Base-by-base conservation (phyloP, 2,888 invertebrate genomes). In the Melieria omissa region DNA sequence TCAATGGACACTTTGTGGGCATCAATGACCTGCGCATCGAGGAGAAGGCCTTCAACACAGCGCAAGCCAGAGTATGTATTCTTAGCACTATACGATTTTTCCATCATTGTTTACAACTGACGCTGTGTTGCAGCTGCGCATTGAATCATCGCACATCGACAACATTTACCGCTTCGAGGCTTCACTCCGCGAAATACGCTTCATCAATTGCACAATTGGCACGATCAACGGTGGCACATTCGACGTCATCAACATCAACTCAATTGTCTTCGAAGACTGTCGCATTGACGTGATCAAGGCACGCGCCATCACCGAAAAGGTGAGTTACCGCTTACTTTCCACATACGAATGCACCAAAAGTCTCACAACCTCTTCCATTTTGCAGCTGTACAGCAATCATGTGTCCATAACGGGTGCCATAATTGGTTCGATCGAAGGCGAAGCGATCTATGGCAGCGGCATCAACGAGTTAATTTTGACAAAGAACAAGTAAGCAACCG, bases 401-500 rank as follows among this genome's bases (percentile, higher is more conserved):
- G 81, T 87, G 3, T 83, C 84, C 29, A 82, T 87, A 68, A 84
- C 82, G 44, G 81, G 80, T 71, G 84, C 82, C 10, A 78, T 79
- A 49, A 87, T 87, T 29, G 84, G 84, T 5, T 80, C 77, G 9
- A 87, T 87, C 52, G 85, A 86, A 61, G 83, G 80, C 42, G 79
- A 85, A 71, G 87, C 87, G 1, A 86, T 87, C 66, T 81, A 79
- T 69, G 85, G 84, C 41, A 86, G 85, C 73, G 87, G 87, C 69
- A 86, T 87, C 6, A 79, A 81, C 29, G 83, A 79, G 55, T 71
- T 86, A 5, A 80, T 83, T 16, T 75, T 86, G n/a, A 76, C 76
- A 0, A 80, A 82, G 10, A 86, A 86, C 73, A 83, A 74, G 86
- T 86, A 78, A 14, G 44, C 63, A 10, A 12, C 12, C 5, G 29